Conservation (phyloP, 2,888 invertebrate species). For the Cerceris rybyensis region DNA sequence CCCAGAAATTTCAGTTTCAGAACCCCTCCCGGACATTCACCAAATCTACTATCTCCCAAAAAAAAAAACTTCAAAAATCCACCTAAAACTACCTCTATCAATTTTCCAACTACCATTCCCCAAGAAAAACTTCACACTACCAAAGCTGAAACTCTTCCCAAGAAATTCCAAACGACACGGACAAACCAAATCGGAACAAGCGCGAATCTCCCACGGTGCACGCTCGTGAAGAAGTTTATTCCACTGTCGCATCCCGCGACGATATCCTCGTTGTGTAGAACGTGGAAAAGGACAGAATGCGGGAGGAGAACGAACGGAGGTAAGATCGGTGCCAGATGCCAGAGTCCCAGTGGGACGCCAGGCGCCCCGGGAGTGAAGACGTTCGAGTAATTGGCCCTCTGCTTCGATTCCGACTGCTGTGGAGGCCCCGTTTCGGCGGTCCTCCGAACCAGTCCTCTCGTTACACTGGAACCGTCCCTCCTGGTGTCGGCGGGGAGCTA, state of each 20-base stretch:
- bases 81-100: no score
- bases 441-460: conserved; percentile 59
- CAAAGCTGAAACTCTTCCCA: neutral
- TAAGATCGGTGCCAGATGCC: conserved; percentile 66
- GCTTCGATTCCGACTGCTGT: conserved; percentile 70
- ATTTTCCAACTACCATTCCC: no score
- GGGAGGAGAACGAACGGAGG: conserved; percentile 11
- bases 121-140: no score
- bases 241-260: conserved; percentile 22
- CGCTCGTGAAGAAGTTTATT: conserved; percentile 35
- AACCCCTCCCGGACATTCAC: no score
- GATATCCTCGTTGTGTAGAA: conserved; percentile 39
- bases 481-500: conserved; percentile 72
- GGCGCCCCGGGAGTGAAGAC: conserved; percentile 76
- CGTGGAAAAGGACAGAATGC: conserved; percentile 26
- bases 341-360: conserved; percentile 69
- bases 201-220: conserved; percentile 40
- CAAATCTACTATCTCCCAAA: no score
- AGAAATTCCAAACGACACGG: conserved; percentile 24
- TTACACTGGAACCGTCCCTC: conserved; percentile 53
- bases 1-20: no score
- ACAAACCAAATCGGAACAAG: conserved; percentile 13
- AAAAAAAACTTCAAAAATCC: no score
- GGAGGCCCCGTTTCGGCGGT: conserved; percentile 57
- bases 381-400: conserved; percentile 76